phyloP scores from a whole-genome alignment of 2,888 invertebrate genomes.

The Phortica okadai region DNA sequence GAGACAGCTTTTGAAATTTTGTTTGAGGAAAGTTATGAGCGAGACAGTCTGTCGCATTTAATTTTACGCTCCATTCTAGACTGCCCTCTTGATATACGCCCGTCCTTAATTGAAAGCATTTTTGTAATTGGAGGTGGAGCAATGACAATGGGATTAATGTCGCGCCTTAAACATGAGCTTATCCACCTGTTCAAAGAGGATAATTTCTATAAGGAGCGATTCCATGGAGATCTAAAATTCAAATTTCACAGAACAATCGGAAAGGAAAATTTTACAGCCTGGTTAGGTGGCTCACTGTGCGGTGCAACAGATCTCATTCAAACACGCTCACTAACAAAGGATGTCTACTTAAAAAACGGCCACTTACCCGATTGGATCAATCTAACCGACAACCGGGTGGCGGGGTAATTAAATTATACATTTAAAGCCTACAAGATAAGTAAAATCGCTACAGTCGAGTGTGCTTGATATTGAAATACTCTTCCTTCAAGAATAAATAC shows the following conservation, averaged over 20 bases:
- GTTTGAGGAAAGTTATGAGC: slow-evolving; percentile 90
- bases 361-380: slow-evolving; percentile 89
- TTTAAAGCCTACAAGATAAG: too few species aligned
- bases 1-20: slow-evolving; percentile 90
- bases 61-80: slow-evolving; percentile 88
- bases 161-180: slow-evolving; percentile 88
- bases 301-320: slow-evolving; percentile 86
- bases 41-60: slow-evolving; percentile 88
- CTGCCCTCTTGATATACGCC: slow-evolving; percentile 90
- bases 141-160: slow-evolving; percentile 88
- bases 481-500: too few species aligned
- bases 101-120: slow-evolving; percentile 87
- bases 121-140: slow-evolving; percentile 91
- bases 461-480: too few species aligned
- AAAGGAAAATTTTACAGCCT: slow-evolving; percentile 88
- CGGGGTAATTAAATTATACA: slow-evolving; percentile 42
- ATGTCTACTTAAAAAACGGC: slow-evolving; percentile 83
- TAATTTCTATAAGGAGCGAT: slow-evolving; percentile 80
- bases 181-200: slow-evolving; percentile 80
- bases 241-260: slow-evolving; percentile 89
- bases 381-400: slow-evolving; percentile 71
- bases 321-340: slow-evolving; percentile 84
- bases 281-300: slow-evolving; percentile 91
- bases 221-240: slow-evolving; percentile 79
- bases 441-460: too few species aligned